Percentiles rank a stretch among this genome's conserved stretches.
Evolutionary conservation across 2,888 invertebrate species (phyloP).

Genomic region (Crossocerus cetratus): DNA sequence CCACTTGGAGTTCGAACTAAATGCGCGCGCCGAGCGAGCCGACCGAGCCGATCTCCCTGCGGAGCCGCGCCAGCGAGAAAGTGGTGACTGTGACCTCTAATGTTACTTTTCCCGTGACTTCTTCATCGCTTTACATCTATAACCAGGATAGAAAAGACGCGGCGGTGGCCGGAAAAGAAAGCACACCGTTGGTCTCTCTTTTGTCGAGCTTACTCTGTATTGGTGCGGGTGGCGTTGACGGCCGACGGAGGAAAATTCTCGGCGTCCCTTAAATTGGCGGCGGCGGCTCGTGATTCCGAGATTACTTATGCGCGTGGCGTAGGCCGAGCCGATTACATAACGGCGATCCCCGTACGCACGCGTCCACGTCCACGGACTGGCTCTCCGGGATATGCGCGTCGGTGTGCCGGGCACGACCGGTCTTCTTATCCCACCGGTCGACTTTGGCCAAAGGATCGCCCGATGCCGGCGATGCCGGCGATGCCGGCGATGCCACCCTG

Average conservation of each 20-base stretch:
- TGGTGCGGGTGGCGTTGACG: background rate
- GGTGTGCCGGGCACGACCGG: conserved; percentile 35
- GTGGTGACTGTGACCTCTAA: background rate
- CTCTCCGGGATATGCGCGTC: conserved; percentile 13
- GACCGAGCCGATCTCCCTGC: background rate
- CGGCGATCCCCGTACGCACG: conserved; percentile 55
- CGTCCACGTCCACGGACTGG: conserved; percentile 32
- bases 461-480: no score
- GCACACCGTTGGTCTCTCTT: background rate
- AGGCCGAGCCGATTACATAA: conserved; percentile 59
- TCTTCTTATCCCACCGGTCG: conserved; percentile 44
- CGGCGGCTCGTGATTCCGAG: conserved; percentile 28
- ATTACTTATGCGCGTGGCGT: conserved; percentile 49
- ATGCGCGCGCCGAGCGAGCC: background rate
- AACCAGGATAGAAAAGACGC: background rate
- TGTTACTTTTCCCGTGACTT: background rate
- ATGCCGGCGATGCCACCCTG: conserved; percentile 47
- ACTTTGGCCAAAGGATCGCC: conserved; percentile 46
- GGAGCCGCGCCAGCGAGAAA: background rate
- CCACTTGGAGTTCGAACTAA: background rate
- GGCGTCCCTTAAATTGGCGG: conserved; percentile 16
- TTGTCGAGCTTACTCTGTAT: background rate
- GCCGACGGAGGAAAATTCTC: background rate
- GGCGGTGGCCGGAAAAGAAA: background rate
- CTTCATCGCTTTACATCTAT: background rate